phyloP scores from a whole-genome alignment of 2,797 vertebrate species.

The Tragopan temminckii region DNA sequence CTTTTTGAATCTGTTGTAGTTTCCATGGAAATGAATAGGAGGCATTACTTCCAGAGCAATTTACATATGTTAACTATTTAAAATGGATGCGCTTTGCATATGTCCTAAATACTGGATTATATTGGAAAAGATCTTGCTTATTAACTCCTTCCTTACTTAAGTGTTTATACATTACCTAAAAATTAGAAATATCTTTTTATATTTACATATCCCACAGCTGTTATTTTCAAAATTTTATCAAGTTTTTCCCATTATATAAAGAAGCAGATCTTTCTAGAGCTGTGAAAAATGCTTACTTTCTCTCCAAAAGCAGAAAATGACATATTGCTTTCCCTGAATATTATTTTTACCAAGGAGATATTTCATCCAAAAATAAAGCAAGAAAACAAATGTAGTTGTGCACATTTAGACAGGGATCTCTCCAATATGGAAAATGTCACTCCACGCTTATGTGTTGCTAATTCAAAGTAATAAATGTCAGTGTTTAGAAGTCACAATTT shows the following conservation, averaged over 20 bases:
- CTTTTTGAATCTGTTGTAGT: too few species aligned
- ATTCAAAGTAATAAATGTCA: not conserved
- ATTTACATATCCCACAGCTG: not conserved
- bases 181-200: not conserved
- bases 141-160: not conserved
- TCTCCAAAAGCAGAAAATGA: not conserved
- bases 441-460: not conserved
- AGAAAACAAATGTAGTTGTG: not conserved
- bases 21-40: too few species aligned
- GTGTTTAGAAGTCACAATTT: not conserved
- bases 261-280: not conserved
- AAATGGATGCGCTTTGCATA: not conserved
- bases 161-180: not conserved
- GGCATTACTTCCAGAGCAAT: too few species aligned
- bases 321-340: not conserved
- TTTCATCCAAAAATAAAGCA: not conserved
- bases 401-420: not conserved
- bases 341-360: not conserved
- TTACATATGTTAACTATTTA: not conserved
- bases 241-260: not conserved
- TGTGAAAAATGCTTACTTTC: not conserved
- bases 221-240: not conserved
- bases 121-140: not conserved
- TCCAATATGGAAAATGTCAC: not conserved
- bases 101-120: not conserved